Evolutionary conservation across 1,140 invertebrate genomes (phyloP).

Genomic region (Trichoplusia ni): DNA sequence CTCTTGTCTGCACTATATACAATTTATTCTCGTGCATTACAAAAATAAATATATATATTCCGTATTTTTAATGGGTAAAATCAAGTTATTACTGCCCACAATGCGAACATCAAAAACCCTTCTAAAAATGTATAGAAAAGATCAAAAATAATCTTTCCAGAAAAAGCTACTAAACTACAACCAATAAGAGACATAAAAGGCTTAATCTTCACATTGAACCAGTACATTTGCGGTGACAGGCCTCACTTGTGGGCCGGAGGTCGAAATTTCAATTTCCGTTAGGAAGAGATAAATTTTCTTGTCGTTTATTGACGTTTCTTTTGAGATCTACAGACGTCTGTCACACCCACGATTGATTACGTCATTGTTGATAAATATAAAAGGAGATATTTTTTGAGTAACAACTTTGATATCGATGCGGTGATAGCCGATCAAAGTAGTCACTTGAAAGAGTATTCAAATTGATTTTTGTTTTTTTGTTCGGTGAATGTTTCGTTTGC

Average conservation of each 20-base stretch:
- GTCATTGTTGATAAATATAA: constrained; percentile 26
- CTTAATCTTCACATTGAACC: constrained; percentile 21
- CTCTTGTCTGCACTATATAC: too few relatives aligned
- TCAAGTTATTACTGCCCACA: too few relatives aligned
- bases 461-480: background rate
- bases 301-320: constrained; percentile 58
- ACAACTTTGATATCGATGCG: background rate
- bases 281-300: constrained; percentile 63
- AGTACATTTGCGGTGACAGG: constrained; percentile 22
- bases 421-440: background rate
- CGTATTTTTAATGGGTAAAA: too few relatives aligned
- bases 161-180: background rate
- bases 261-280: constrained; percentile 67
- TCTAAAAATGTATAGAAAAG: too few relatives aligned
- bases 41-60: background rate
- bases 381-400: background rate
- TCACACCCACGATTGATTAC: constrained; percentile 52
- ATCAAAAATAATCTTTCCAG: too few relatives aligned
- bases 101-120: too few relatives aligned
- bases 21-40: too few relatives aligned
- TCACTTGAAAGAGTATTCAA: background rate
- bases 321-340: constrained; percentile 35
- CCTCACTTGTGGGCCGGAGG: constrained; percentile 32
- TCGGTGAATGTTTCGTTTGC: background rate
- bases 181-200: constrained; percentile 12